Conservation (phyloP, 2,888 invertebrate genomes). For the Callinectes sapidus region DNA sequence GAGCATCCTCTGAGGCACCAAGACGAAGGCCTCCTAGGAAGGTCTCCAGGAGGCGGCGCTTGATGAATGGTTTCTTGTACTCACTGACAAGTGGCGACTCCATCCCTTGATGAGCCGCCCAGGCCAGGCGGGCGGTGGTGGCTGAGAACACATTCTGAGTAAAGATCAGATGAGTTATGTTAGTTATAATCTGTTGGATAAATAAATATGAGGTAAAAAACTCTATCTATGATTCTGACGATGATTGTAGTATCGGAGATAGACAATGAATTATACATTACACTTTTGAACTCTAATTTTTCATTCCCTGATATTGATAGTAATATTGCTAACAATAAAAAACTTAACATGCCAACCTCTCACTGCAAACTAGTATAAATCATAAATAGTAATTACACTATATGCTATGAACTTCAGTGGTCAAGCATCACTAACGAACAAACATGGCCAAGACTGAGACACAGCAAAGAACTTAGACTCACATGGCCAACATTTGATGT, state of each 20-base stretch:
- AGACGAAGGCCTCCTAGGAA: constrained; percentile 69
- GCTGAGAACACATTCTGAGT: constrained; percentile 57
- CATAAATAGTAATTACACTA: no score
- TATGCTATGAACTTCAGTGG: no score
- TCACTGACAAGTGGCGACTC: constrained; percentile 71
- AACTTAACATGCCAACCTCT: no score
- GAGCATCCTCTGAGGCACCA: constrained; percentile 59
- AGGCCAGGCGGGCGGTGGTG: constrained; percentile 60
- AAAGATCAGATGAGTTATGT: not conserved
- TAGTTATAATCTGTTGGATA: not conserved
- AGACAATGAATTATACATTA: not conserved
- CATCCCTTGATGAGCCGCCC: constrained; percentile 63
- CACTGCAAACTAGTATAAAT: no score
- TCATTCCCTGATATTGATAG: not conserved
- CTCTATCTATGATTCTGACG: not conserved
- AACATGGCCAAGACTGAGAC: no score
- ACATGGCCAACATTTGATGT: no score
- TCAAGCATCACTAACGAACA: no score
- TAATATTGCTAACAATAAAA: not conserved
- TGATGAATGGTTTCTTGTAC: constrained; percentile 70
- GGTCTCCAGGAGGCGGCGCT: constrained; percentile 65
- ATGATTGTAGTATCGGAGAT: not conserved
- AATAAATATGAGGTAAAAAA: not conserved
- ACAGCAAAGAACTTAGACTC: no score
- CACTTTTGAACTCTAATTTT: not conserved